Conservation (phyloP, 2,888 invertebrate genomes). For the Leptinotarsa peninsularis region DNA sequence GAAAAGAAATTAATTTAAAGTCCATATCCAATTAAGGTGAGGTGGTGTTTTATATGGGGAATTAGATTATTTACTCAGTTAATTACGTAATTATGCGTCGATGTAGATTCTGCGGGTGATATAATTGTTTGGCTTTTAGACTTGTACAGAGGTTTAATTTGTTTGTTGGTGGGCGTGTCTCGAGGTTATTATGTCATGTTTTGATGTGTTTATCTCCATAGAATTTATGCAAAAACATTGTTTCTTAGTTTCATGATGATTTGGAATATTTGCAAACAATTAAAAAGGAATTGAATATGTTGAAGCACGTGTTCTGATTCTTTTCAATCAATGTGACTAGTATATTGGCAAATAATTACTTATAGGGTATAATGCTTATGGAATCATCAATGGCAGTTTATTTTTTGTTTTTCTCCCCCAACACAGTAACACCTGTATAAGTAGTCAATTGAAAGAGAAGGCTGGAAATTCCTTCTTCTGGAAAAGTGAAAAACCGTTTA, state of each 20-base stretch:
- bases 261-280: not conserved
- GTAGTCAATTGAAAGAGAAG: no score
- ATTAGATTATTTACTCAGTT: constrained; percentile 30
- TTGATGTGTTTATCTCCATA: not conserved
- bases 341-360: no score
- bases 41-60: constrained; percentile 26
- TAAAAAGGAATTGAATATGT: no score
- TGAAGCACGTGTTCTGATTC: no score
- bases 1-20: constrained; percentile 17
- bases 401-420: no score
- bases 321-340: no score
- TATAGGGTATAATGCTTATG: no score
- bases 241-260: not conserved
- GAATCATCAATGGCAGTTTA: no score
- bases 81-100: constrained; percentile 30
- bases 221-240: not conserved
- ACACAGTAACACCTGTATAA: no score
- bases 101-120: constrained; percentile 27
- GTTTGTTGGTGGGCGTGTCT: not conserved
- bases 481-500: no score
- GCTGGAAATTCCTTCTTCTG: no score
- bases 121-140: not conserved
- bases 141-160: constrained; percentile 4
- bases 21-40: constrained; percentile 23
- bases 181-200: not conserved